Conservation (phyloP, 2,113 vertebrate species). For the Vulpes ferrilata region DNA sequence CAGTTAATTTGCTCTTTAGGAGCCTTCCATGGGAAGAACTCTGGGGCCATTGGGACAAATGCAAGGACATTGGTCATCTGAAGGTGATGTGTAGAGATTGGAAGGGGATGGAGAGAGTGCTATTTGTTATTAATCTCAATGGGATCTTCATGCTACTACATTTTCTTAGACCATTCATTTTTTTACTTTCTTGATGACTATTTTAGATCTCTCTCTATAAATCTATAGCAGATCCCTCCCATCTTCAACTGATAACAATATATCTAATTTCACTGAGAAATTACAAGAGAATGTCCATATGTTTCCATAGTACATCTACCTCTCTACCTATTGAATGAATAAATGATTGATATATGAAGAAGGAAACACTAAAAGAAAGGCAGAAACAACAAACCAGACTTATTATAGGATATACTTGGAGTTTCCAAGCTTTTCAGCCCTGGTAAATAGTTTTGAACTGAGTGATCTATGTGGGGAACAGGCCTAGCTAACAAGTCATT, state of each 20-base stretch:
- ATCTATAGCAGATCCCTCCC: neutral
- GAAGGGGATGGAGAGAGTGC: neutral
- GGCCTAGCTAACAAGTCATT: neutral
- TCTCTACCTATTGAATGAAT: neutral
- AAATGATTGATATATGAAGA: neutral
- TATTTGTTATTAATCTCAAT: neutral
- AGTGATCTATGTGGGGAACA: neutral
- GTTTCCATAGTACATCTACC: neutral
- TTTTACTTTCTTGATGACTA: neutral
- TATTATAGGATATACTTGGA: neutral
- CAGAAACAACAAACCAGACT: neutral
- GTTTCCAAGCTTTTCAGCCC: neutral
- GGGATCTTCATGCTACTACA: neutral
- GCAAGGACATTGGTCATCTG: neutral
- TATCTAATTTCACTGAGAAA: neutral
- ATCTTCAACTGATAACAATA: neutral
- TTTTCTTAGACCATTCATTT: neutral
- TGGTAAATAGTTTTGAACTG: neutral
- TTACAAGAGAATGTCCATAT: neutral
- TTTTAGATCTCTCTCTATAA: neutral
- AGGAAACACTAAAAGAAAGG: neutral
- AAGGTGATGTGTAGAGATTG: neutral
- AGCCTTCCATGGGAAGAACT: neutral
- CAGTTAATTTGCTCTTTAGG: neutral
- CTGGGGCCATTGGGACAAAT: neutral